Evolutionary conservation across 1,140 invertebrate genomes (phyloP).

Genomic region (Aphis craccivora): DNA sequence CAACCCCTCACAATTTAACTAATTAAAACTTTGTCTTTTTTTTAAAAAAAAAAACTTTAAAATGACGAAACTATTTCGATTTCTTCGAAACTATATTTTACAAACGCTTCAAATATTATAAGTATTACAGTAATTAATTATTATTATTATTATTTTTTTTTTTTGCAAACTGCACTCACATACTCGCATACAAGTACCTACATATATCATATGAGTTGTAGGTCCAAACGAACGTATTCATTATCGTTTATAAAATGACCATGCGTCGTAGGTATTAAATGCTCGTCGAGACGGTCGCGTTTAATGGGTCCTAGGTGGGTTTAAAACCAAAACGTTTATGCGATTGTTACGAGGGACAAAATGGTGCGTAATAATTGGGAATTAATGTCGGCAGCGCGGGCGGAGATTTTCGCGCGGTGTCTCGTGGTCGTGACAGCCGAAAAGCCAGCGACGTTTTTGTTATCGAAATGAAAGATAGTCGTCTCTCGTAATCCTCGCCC

Average conservation of each 20-base stretch:
- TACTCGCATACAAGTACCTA: no score
- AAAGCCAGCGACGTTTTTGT: conserved; percentile 42
- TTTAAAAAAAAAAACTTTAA: neutral
- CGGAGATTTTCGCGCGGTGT: conserved; percentile 15
- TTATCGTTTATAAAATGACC: neutral
- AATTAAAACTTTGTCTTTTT: neutral
- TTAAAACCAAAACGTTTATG: conserved; percentile 17
- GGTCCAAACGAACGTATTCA: neutral
- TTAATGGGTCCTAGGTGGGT: neutral
- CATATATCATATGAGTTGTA: no score
- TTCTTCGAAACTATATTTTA: neutral
- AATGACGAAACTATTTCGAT: neutral
- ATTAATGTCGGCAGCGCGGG: neutral
- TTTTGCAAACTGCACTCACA: no score
- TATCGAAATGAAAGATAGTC: conserved; percentile 51
- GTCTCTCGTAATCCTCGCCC: neutral
- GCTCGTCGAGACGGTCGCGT: neutral
- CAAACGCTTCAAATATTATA: neutral
- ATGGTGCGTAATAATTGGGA: conserved; percentile 45
- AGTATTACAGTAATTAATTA: no score
- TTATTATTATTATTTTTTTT: no score
- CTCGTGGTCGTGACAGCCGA: conserved; percentile 47
- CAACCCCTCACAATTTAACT: neutral
- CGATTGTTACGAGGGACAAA: conserved; percentile 7
- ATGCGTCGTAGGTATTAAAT: neutral